phyloP scores from a whole-genome alignment of 1,140 invertebrate genomes.

The Acromyrmex charruanus region DNA sequence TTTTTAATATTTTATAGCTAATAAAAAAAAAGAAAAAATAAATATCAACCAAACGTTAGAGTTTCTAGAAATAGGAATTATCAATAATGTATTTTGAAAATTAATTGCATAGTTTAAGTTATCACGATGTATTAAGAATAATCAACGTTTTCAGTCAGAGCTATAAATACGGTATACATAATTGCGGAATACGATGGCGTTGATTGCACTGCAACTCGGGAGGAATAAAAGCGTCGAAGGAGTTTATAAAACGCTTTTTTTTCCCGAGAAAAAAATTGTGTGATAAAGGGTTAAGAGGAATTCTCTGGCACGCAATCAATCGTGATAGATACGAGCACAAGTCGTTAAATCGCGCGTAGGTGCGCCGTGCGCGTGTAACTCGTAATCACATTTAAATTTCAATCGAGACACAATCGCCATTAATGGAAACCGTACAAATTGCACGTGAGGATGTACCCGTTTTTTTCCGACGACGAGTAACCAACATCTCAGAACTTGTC shows the following conservation, averaged over 20 bases:
- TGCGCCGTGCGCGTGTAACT: slow-evolving; percentile 2
- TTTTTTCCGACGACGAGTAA: slow-evolving; percentile 17
- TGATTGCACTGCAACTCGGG: neutral
- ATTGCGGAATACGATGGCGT: slow-evolving; percentile 9
- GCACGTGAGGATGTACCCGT: slow-evolving; percentile 36
- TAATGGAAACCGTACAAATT: slow-evolving; percentile 62
- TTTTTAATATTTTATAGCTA: neutral
- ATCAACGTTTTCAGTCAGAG: slow-evolving; percentile 13
- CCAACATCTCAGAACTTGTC: slow-evolving; percentile 11
- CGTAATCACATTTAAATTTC: slow-evolving; percentile 50
- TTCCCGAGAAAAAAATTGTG: neutral
- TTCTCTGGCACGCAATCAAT: slow-evolving; percentile 23
- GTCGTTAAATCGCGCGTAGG: slow-evolving; percentile 41
- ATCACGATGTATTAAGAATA: neutral
- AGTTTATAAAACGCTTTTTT: neutral
- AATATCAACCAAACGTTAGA: neutral
- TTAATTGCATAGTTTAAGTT: neutral
- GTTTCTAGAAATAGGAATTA: neutral
- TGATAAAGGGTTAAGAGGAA: neutral
- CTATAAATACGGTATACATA: slow-evolving; percentile 36
- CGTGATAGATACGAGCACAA: slow-evolving; percentile 17
- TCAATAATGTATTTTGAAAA: neutral
- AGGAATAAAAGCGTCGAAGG: neutral
- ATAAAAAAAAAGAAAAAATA: neutral
- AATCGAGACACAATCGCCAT: slow-evolving; percentile 47